These are phyloP conservation scores for Antedon mediterranea DNA, from an alignment of 53 echinoderm and acorn worm species.

Conservation along the genomic window DNA sequence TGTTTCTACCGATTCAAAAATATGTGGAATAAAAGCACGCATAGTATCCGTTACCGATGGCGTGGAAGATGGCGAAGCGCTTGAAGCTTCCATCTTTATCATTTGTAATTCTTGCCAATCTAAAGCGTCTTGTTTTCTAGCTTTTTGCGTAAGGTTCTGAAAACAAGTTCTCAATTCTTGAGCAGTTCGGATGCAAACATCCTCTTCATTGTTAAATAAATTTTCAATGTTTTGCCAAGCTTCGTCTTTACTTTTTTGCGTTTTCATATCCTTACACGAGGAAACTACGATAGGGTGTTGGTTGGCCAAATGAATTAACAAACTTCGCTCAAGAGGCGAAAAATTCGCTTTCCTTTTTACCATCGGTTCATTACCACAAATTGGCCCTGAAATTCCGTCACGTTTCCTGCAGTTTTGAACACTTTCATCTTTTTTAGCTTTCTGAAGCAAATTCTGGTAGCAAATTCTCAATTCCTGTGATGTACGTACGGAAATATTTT, in stretches of 20 bases:
- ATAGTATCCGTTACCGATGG: not conserved
- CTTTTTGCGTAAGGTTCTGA: not conserved
- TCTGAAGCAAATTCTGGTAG: not conserved
- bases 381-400: not conserved
- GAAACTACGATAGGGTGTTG: not conserved
- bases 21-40: not conserved
- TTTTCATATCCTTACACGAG: not conserved
- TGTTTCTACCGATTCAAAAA: not conserved
- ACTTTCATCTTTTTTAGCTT: not conserved
- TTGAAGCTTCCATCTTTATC: not conserved
- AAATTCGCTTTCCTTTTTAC: not conserved
- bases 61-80: not conserved
- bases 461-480: not conserved
- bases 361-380: not conserved
- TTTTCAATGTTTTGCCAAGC: not conserved
- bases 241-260: not conserved
- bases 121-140: not conserved
- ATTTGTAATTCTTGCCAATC: not conserved
- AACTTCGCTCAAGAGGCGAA: not conserved
- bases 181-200: not conserved
- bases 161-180: not conserved
- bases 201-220: not conserved
- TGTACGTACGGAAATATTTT: not conserved
- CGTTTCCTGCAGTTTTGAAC: not conserved
- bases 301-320: not conserved